These are phyloP conservation scores for Dipus sagitta DNA, from an alignment of 2,797 vertebrate genomes.

Conservation along the genomic window DNA sequence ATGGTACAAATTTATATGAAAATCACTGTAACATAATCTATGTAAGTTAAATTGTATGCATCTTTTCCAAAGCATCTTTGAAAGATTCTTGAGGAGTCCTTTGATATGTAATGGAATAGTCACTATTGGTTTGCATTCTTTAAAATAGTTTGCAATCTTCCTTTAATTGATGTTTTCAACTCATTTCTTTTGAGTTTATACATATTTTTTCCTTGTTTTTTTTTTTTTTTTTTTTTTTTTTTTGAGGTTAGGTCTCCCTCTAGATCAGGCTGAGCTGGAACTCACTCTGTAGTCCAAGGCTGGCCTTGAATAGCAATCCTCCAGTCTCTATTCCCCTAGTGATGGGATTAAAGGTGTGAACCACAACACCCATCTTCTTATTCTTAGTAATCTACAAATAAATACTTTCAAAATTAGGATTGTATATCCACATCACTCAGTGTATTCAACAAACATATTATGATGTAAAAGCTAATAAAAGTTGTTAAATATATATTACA, in stretches of 20 bases:
- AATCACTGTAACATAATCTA: slow-evolving; percentile 7
- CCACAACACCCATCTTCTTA: too few relatives aligned
- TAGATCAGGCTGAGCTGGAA: too few relatives aligned
- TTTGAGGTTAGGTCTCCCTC: too few relatives aligned
- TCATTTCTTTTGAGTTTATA: background rate
- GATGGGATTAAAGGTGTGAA: too few relatives aligned
- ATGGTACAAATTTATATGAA: background rate
- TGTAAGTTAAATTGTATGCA: background rate
- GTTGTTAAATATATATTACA: background rate
- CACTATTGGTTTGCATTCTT: background rate
- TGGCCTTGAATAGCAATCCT: too few relatives aligned
- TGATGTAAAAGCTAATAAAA: background rate
- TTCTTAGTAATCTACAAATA: too few relatives aligned
- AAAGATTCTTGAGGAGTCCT: background rate
- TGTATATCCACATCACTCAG: background rate
- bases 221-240: background rate
- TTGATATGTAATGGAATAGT: background rate
- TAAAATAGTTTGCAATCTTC: background rate
- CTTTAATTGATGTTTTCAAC: slow-evolving; percentile 6
- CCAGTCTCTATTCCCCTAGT: too few relatives aligned
- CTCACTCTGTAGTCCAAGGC: too few relatives aligned
- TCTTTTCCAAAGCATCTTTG: slow-evolving; percentile 1
- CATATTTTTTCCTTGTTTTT: background rate
- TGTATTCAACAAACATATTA: background rate
- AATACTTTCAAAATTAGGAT: background rate